Evolutionary conservation across 1,140 invertebrate species (phyloP).

Genomic region (Anagrus nilaparvatae): DNA sequence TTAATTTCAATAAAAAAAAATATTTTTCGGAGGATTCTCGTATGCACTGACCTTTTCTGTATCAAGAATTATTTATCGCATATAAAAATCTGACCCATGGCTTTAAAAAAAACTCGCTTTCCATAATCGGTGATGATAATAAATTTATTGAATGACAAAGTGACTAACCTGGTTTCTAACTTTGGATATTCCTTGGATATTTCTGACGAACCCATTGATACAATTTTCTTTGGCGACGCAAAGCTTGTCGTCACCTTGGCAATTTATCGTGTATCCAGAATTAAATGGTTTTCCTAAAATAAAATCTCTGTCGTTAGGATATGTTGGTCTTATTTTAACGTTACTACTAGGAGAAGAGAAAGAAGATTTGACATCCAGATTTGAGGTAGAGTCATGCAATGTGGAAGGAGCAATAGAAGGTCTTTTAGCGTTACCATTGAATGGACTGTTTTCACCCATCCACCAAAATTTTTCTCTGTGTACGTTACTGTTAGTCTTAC

Average conservation of each 20-base stretch:
- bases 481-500: too few relatives aligned
- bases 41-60: not conserved
- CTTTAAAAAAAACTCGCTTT: too few relatives aligned
- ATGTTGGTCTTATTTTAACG: not conserved
- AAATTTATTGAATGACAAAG: not conserved
- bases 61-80: not conserved
- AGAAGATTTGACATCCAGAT: too few relatives aligned
- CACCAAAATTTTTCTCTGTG: slow-evolving; percentile 13
- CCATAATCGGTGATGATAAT: not conserved
- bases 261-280: slow-evolving; percentile 25
- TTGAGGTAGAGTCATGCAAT: not conserved
- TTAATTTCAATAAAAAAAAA: slow-evolving; percentile 5
- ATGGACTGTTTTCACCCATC: not conserved
- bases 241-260: slow-evolving; percentile 43
- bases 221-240: slow-evolving; percentile 48
- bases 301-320: too few relatives aligned
- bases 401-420: not conserved
- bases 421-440: slow-evolving; percentile 2
- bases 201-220: slow-evolving; percentile 46
- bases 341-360: not conserved
- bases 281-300: slow-evolving; percentile 5
- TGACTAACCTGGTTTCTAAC: slow-evolving; percentile 28
- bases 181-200: slow-evolving; percentile 38
- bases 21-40: not conserved
- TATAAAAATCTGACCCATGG: too few relatives aligned